phyloP scores from a whole-genome alignment of 2,888 invertebrate genomes.

The Scelioninae gen. 1 region DNA sequence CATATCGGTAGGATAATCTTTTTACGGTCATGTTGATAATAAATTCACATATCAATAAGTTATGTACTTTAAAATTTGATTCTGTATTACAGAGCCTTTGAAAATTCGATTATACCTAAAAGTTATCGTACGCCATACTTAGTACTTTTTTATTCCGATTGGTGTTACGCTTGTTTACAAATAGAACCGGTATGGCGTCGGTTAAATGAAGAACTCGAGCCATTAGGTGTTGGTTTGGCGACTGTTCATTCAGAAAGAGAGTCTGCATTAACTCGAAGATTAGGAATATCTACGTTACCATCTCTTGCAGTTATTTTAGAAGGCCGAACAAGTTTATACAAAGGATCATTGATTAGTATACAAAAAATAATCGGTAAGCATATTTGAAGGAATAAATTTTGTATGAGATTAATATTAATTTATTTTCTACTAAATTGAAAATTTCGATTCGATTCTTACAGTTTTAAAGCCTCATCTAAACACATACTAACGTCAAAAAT shows the following conservation, averaged over 20 bases:
- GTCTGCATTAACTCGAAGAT: conserved; percentile 89
- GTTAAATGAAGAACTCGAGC: conserved; percentile 93
- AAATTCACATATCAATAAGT: too few species aligned
- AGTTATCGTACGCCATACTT: conserved; percentile 93
- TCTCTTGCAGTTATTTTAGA: conserved; percentile 92
- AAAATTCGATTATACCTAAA: conserved; percentile 93
- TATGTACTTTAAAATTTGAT: too few species aligned
- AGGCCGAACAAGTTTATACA: conserved; percentile 93
- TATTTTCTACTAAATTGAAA: too few species aligned
- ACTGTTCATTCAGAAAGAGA: conserved; percentile 95
- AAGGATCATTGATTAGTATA: conserved; percentile 91
- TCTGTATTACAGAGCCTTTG: conserved; percentile 90
- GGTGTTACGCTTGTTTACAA: conserved; percentile 96
- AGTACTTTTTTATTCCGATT: conserved; percentile 96
- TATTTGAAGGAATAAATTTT: background rate
- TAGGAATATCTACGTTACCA: conserved; percentile 93
- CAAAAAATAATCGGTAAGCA: conserved; percentile 91
- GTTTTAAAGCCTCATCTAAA: too few species aligned
- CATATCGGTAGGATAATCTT: conserved; percentile 92
- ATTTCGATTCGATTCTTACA: too few species aligned
- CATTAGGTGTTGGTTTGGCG: conserved; percentile 91
- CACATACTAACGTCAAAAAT: too few species aligned
- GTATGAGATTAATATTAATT: too few species aligned
- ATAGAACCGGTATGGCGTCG: conserved; percentile 94
- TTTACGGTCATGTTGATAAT: too few species aligned